Base-by-base conservation (phyloP, 2,113 vertebrate genomes). In the Petrocephalus microphthalmus region DNA sequence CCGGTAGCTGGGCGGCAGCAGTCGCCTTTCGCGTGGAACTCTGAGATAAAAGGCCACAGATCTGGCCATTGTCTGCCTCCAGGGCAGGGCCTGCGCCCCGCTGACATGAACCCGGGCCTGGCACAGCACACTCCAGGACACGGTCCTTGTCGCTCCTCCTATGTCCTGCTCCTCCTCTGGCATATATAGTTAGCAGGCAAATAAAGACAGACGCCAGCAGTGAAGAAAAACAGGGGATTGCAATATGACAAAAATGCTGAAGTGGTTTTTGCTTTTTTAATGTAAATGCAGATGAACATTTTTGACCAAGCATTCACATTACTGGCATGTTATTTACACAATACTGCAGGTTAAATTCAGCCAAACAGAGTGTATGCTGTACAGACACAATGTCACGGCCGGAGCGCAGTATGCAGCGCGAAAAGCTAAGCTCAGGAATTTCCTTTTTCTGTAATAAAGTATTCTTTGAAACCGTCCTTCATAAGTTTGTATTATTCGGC, bases 271-370 rank as follows among this genome's bases (percentile, higher is more conserved):
- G n/a, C 25, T 25, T 64, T 20, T 53, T 64, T 64, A 4, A 49
- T 89, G 86, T 88, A 22, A 89, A 64, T 60, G 42, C 45, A 52
- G 85, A 84, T 88, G 78, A 90, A 47, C 49, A 37, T 52, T 6
- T 87, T 47, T 49, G 29, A 60, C 7, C 22, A 60, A n/a, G n/a
- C n/a, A 25, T 60, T 60, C 57, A 60, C 57, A 10, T 60, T n/a
- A 60, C 60, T 64, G 60, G n/a, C n/a, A 64, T 64, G n/a, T 64
- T 64, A n/a, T 64, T 64, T 64, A 64, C n/a, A 29, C n/a, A 64
- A 25, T 2, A 25, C 8, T 64, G n/a, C 25, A 25, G 60, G 60
- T 64, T 25, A 64, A 64, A 64, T 64, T 29, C 60, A 25, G 60
- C n/a, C 60, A 64, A 25, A 64, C 25, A 64, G n/a, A 8, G 25